These are phyloP conservation scores for Beris morrisii DNA, from an alignment of 2,888 invertebrate species.

Conservation along the genomic window DNA sequence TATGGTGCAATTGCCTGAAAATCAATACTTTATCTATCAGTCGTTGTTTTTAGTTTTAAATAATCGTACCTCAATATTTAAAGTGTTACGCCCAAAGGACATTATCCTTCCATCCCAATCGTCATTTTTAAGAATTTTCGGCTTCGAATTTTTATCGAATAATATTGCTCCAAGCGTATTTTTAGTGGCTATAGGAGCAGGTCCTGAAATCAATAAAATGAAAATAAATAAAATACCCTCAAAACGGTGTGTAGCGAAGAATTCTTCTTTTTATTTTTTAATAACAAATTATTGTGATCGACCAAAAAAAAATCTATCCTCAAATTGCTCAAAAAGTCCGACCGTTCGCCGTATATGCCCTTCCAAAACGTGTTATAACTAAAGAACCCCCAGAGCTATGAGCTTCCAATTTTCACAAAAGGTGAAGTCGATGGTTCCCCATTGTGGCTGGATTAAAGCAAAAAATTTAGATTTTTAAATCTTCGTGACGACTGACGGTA, in stretches of 20 bases:
- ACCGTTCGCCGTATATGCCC: too few species aligned
- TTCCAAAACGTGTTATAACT: too few species aligned
- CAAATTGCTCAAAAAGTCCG: too few species aligned
- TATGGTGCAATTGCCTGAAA: slow-evolving; percentile 66
- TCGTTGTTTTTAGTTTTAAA: neutral
- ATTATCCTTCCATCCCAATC: slow-evolving; percentile 51
- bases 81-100: slow-evolving; percentile 42
- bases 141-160: slow-evolving; percentile 35
- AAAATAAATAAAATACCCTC: slow-evolving; percentile 7
- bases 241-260: too few species aligned
- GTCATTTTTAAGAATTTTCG: slow-evolving; percentile 33
- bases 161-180: slow-evolving; percentile 60
- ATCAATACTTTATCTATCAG: neutral
- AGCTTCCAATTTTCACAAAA: too few species aligned
- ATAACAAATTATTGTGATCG: too few species aligned
- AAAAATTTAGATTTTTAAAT: too few species aligned
- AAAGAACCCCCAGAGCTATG: too few species aligned
- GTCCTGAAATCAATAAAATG: slow-evolving; percentile 38
- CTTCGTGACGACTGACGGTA: too few species aligned
- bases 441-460: too few species aligned
- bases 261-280: slow-evolving; percentile 42
- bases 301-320: too few species aligned
- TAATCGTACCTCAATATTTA: slow-evolving; percentile 54
- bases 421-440: too few species aligned
- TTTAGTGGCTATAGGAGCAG: slow-evolving; percentile 59